Evolutionary conservation across 2,797 vertebrate genomes (phyloP).

Genomic region (Bovichtus variegatus): DNA sequence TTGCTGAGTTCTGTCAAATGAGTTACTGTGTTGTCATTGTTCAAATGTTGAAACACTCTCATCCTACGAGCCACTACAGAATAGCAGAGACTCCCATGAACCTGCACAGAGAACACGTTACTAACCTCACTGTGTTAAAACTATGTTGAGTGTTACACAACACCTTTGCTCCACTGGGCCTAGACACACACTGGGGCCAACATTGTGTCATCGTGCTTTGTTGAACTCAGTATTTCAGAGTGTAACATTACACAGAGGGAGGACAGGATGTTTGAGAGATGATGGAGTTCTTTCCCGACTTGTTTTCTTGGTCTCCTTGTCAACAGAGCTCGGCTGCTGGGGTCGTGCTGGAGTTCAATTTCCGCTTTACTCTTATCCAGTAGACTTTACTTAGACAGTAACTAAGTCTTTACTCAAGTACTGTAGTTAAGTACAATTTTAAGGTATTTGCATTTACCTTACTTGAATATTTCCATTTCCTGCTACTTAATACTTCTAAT

Average conservation of each 20-base stretch:
- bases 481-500: too few species aligned
- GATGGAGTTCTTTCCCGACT: not conserved
- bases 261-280: conserved; percentile 15
- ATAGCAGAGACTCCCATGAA: not conserved
- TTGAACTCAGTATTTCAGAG: not conserved
- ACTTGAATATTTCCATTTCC: too few species aligned
- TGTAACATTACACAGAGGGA: conserved; percentile 15
- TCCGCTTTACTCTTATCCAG: not conserved
- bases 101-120: not conserved
- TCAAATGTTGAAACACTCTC: not conserved
- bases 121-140: not conserved
- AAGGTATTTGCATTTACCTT: too few species aligned
- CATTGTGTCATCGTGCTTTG: conserved; percentile 12
- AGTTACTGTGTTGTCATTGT: not conserved
- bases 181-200: conserved; percentile 1
- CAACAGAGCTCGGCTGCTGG: not conserved
- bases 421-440: too few species aligned
- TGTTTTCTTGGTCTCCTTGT: conserved; percentile 28
- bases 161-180: not conserved
- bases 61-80: too few species aligned
- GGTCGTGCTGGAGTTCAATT: not conserved
- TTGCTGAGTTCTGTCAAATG: not conserved
- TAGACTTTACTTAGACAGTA: too few species aligned
- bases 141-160: conserved; percentile 10
- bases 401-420: too few species aligned